Evolutionary conservation across 2,888 invertebrate species (phyloP), one percentile per base, ranked within the genome.

Genomic region (Erynnis tages): DNA sequence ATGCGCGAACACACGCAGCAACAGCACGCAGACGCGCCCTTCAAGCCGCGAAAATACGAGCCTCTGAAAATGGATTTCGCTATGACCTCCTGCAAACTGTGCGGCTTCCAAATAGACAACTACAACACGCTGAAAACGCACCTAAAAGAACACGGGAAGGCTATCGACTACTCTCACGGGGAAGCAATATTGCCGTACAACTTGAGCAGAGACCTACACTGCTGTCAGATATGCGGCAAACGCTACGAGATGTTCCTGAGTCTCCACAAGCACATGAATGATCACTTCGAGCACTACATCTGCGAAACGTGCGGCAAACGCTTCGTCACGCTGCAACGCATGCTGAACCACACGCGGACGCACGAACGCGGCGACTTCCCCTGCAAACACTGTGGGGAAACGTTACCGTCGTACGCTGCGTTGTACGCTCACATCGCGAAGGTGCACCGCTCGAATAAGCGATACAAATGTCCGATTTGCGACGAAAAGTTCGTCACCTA

Each of bases 231-330:
- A 2, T 89, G 88, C 54, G 85, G 86, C 0, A 83, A 86, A 43
- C 71, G 74, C 0, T 89, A 89, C 59, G 87, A 88, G 57, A 79
- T 82, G 79, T 89, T 89, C 53, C 64, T 87, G 0, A 84, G 80
- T 16, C 67, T 89, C 1, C 88, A 88, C 64, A 85, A 81, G 53
- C 89, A 89, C 25, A 89, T 89, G 88, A 88, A 88, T 32, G 81
- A 82, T 19, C 89, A 89, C 56, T 89, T 81, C 55, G 83, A 86
- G 7, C 85, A 86, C 54, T 86, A 74, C 53, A 85, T 89, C 2
- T 89, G 89, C 37, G 88, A 88, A 56, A 84, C 78, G n/a, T 89
- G 89, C 43, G 89, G 89, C 0, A 88, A 88, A 58, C 60, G 79
- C 1, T 88, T 88, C 48, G 86, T 81, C 0, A 88, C 88, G 0